A percentile compares a stretch with the other conserved stretches of the same genome.
Conservation (phyloP, 2,797 vertebrate genomes). For the Sebastolobus alascanus region DNA sequence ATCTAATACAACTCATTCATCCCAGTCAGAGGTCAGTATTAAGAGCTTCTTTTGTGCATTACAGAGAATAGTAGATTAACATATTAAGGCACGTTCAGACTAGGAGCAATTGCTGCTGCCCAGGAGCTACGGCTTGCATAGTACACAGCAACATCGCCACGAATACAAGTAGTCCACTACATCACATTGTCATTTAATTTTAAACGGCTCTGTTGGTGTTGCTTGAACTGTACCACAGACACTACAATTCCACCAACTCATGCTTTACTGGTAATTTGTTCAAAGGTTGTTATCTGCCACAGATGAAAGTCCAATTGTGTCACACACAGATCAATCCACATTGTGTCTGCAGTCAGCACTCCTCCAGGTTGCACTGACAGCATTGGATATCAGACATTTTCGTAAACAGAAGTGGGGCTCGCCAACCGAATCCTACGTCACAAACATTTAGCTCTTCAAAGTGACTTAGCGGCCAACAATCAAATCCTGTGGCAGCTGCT, state of each 20-base stretch:
- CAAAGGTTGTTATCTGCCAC: background rate
- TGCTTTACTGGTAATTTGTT: constrained; percentile 1
- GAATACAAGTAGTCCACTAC: constrained; percentile 5
- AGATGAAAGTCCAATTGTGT: constrained; percentile 6
- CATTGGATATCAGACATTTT: background rate
- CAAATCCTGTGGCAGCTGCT: constrained; percentile 26
- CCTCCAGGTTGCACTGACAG: background rate
- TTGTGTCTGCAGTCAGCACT: constrained; percentile 4
- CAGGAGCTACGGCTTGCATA: constrained; percentile 19
- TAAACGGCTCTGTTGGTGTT: constrained; percentile 7
- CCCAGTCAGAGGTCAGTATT: constrained; percentile 62
- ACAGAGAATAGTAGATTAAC: constrained; percentile 46
- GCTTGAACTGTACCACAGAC: constrained; percentile 11
- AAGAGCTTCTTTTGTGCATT: constrained; percentile 54
- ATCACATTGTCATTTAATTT: constrained; percentile 6
- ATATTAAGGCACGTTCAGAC: constrained; percentile 38
- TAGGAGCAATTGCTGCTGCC: constrained; percentile 14
- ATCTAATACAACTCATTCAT: constrained; percentile 45
- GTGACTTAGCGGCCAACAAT: background rate
- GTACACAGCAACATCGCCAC: background rate
- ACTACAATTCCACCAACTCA: background rate
- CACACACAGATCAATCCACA: background rate
- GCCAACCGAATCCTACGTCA: background rate
- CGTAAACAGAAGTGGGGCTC: background rate
- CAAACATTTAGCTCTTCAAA: background rate